A percentile compares a stretch with the other conserved stretches of the same genome.
Evolutionary conservation across 2,888 invertebrate genomes (phyloP).

Genomic region (Monoplex corrugatus): DNA sequence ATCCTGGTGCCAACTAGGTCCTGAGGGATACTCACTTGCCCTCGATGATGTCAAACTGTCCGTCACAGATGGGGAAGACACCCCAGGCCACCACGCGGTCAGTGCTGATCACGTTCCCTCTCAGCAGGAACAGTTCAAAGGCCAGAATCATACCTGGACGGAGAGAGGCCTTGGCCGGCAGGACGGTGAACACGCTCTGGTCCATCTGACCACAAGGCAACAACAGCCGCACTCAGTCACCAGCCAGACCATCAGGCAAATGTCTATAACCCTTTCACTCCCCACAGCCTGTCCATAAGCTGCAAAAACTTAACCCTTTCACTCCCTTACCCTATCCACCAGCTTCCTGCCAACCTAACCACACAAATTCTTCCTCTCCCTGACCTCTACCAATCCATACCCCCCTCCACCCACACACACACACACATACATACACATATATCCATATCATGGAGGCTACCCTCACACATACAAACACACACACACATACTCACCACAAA

Average conservation of each 20-base stretch:
- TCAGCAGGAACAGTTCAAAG: conserved; percentile 79
- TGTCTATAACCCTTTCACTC: no score
- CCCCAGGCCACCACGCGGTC: conserved; percentile 80
- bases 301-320: no score
- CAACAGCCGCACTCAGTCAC: no score
- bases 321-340: no score
- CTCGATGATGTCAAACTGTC: conserved; percentile 78
- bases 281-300: no score
- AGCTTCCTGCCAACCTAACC: no score
- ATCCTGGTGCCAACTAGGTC: no score
- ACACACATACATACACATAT: background rate
- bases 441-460: background rate
- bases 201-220: conserved; percentile 69
- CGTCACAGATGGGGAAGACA: conserved; percentile 79
- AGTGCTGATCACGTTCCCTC: conserved; percentile 75
- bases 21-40: conserved; percentile 78
- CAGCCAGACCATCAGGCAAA: no score
- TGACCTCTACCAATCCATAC: no score
- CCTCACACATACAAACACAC: background rate
- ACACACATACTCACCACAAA: background rate
- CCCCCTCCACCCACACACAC: background rate
- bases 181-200: conserved; percentile 79
- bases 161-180: conserved; percentile 76
- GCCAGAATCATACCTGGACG: conserved; percentile 79
- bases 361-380: no score